A percentile compares a stretch with the other conserved stretches of the same genome.
phyloP scores from a whole-genome alignment of 2,113 vertebrate genomes.

The Camelus dromedarius region DNA sequence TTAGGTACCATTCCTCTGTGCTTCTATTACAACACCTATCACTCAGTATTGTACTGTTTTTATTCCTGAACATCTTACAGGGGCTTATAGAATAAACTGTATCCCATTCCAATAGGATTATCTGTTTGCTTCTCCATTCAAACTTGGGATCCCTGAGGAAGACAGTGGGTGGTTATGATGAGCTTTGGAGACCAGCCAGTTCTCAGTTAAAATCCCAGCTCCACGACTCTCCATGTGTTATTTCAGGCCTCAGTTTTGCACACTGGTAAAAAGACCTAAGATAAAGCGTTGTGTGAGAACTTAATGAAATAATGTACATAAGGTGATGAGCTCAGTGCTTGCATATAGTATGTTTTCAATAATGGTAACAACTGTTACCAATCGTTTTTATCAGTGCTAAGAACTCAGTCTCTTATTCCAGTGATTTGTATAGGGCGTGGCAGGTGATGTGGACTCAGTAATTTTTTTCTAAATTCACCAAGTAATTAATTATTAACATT shows the following conservation, averaged over 20 bases:
- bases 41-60: background rate
- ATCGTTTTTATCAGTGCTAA: background rate
- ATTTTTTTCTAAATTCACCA: background rate
- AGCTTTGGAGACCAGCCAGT: background rate
- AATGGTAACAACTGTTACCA: background rate
- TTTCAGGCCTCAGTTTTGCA: background rate
- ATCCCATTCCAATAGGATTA: background rate
- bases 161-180: background rate
- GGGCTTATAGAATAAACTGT: background rate
- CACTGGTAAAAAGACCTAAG: background rate
- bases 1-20: background rate
- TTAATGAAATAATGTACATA: background rate
- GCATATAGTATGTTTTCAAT: background rate
- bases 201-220: background rate
- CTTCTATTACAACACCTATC: background rate
- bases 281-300: background rate
- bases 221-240: background rate
- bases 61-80: background rate
- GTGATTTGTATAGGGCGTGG: background rate
- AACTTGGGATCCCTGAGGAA: background rate
- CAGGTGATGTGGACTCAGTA: background rate
- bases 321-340: background rate
- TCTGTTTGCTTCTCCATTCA: background rate
- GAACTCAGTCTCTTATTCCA: background rate
- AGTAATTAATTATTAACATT: background rate